Conservation (phyloP, 2,888 invertebrate genomes). For the Esperia sulphurella region DNA sequence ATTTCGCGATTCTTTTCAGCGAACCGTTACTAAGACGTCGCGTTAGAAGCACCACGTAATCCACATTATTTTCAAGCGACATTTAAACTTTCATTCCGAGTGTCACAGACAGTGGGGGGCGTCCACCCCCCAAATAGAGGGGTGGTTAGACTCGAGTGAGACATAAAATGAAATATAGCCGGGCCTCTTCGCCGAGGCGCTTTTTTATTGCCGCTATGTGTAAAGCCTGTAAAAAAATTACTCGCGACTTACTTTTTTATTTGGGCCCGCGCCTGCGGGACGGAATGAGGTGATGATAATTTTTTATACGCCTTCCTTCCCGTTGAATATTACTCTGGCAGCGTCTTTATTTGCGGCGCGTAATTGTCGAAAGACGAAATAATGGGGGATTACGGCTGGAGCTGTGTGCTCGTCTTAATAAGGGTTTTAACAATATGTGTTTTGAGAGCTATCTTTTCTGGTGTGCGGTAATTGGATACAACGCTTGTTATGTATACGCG, state of each 20-base stretch:
- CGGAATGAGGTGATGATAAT: constrained; percentile 54
- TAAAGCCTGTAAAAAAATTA: constrained; percentile 72
- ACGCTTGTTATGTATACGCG: neutral
- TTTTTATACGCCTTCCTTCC: constrained; percentile 47
- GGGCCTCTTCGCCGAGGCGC: constrained; percentile 46
- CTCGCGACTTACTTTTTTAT: constrained; percentile 58
- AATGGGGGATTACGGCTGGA: constrained; percentile 32
- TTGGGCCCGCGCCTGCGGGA: constrained; percentile 27
- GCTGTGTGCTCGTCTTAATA: constrained; percentile 19
- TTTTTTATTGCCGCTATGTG: constrained; percentile 71
- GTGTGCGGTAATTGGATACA: constrained; percentile 7
- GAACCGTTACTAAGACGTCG: constrained; percentile 13
- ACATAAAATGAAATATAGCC: constrained; percentile 66
- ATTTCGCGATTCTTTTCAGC: constrained; percentile 17
- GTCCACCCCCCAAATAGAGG: constrained; percentile 24
- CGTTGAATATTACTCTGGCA: constrained; percentile 41
- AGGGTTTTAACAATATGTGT: constrained; percentile 10
- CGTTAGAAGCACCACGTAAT: constrained; percentile 48
- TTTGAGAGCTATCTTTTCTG: constrained; percentile 6
- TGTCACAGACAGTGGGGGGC: constrained; percentile 47
- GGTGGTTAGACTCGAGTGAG: constrained; percentile 31
- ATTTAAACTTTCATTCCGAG: constrained; percentile 69
- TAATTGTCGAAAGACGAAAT: constrained; percentile 44
- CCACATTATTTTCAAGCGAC: constrained; percentile 57
- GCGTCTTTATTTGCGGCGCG: constrained; percentile 50